Evolutionary conservation across 2,113 vertebrate genomes (phyloP), one percentile per base, ranked within the genome.

Genomic region (Brachyhypopomus gauderio): DNA sequence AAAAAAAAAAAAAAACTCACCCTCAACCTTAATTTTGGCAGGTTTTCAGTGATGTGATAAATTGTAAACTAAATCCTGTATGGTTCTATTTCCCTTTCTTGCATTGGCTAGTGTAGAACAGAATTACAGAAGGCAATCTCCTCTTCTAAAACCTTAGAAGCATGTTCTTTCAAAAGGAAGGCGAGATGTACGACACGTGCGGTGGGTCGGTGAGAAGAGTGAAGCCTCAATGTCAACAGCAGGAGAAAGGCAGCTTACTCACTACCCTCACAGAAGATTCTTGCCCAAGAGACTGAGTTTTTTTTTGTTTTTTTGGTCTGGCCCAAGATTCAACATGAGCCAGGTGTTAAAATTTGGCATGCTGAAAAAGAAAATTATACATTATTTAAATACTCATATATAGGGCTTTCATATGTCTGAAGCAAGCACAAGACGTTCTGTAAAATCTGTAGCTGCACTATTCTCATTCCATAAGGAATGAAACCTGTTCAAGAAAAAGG

Each of bases 11-110:
- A 60, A 75, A 75, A 55, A 56, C 38, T 78, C 11, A 25, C 27
- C 30, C 27, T 77, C 38, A 77, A 90, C 88, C 89, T 88, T 91
- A 77, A 66, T 89, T 88, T 89, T 92, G 92, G 92, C 90, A 91
- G 87, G 88, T 91, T 89, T 86, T 91, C 87, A 87, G 87, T 90
- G 86, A 88, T 75, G 72, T 83, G 73, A 81, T 77, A 77, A 75
- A 83, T 88, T 83, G 85, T 89, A 89, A 91, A 91, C 88, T 78
- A 38, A 72, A 80, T 73, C 77, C 80, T 59, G 70, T 79, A 9
- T 41, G 76, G 56, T 45, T 78, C 38, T 41, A 56, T 75, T 60
- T 17, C 38, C 30, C 34, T 77, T 75, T 79, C 80, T 84, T 88
- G 88, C 84, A 66, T 87, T 86, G 81, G 83, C 84, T 88, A 80